Base-by-base conservation (phyloP, 2,113 vertebrate species). In the Lepus timidus region DNA sequence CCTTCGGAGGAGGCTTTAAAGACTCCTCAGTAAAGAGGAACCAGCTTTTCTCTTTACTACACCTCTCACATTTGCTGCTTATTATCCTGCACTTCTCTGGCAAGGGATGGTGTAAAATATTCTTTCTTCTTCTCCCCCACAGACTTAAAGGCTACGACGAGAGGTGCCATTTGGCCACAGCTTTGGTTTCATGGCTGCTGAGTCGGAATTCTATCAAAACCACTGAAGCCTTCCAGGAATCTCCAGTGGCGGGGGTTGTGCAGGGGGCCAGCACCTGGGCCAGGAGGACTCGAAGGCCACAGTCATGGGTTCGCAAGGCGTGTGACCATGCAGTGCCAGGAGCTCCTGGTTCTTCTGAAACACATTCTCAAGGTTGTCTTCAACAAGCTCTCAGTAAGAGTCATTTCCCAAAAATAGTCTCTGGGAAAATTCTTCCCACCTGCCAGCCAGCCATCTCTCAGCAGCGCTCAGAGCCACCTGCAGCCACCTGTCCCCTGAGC, bases 361-460 rank as follows among this genome's bases (percentile, higher is more conserved):
- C 52, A 85, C 78, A 85, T n/a, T 67, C 29, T 92, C 62, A 90
- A 95, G 76, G 33, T 95, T 89, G 94, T 88, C 97, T 88, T 44
- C 52, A 94, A 88, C 78, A 85, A 94, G 68, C 64, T 86, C 94
- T 94, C 83, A 94, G 95, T 96, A 88, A 92, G 74, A 92, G 64
- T 93, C 52, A 92, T 93, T 94, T 96, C 83, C 83, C 70, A 88
- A 95, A 96, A 96, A 95, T 2, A 17, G 49, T 62, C 74, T 80
- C 68, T 19, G 64, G 92, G 85, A 92, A 96, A 95, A 96, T 95
- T 96, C 78, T 90, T 88, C 85, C 70, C 95, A 96, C 31, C 62
- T 95, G 88, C 22, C 0, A 22, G 78, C 22, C 0, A 22, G 73
- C 78, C 52, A 96, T 93, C 92, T 96, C 96, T n/a, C 74, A 93